phyloP scores from a whole-genome alignment of 2,888 invertebrate species.

The Nebria brevicollis region DNA sequence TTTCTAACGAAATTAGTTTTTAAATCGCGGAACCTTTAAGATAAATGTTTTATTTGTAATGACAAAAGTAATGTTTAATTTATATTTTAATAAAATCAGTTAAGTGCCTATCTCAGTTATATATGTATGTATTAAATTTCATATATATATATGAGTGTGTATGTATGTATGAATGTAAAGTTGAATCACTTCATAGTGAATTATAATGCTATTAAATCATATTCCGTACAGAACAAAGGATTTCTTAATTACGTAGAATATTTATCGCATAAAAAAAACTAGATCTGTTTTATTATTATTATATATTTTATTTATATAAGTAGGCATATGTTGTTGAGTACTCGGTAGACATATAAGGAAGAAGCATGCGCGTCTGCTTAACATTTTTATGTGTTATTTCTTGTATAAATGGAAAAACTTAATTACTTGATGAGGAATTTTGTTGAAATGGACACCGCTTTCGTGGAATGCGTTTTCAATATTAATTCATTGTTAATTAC shows the following conservation, averaged over 20 bases:
- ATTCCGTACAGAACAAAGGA: background rate
- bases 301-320: background rate
- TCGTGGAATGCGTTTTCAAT: background rate
- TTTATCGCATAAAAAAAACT: background rate
- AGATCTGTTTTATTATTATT: background rate
- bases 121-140: too few species aligned
- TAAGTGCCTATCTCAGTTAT: too few species aligned
- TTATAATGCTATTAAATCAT: conserved; percentile 1
- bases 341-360: background rate
- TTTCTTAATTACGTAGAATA: background rate
- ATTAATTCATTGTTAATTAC: background rate
- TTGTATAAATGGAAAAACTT: background rate
- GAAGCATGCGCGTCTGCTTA: background rate
- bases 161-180: too few species aligned
- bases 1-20: too few species aligned
- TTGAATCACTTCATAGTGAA: background rate
- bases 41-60: too few species aligned
- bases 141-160: too few species aligned
- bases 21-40: too few species aligned
- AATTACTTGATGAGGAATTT: background rate
- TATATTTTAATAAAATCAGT: too few species aligned
- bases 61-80: too few species aligned
- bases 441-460: background rate
- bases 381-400: background rate
- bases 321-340: background rate